Evolutionary conservation across 2,888 invertebrate species (phyloP), one percentile per base, ranked within the genome.

Genomic region (Mythimna vitellina): DNA sequence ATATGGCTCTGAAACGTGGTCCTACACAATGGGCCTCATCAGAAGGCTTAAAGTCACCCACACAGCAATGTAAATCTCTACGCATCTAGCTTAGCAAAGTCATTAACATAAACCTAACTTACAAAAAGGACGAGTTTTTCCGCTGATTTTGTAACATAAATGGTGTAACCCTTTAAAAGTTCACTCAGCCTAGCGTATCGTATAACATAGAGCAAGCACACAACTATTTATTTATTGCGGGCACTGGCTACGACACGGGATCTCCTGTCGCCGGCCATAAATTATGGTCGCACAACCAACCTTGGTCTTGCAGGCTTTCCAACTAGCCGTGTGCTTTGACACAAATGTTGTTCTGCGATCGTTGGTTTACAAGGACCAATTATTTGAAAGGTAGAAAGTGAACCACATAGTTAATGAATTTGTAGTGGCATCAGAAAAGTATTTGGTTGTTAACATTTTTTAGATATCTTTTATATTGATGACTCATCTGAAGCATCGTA

Each of bases 181-280:
- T 92, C 89, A 91, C 87, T 86, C 89, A 82, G 87, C 87, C 87
- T 89, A 90, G 89, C 85, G 89, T 93, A 93, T 94, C 92, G 87
- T 87, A 92, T 93, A 91, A 89, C 93, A 88, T 81, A 71, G 84
- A 77, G 84, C 88, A 86, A 84, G 89, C 90, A 90, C 87, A 91
- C 90, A 90, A 90, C 88, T 88, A 89, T 90, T 90, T 92, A 94
- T 94, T 93, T 93, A 91, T 91, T 89, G 88, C 90, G 83, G 83
- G 85, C 88, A 88, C 87, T 77, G 82, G 86, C 84, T 88, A 81
- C 92, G 91, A 94, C 94, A 92, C 86, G 88, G 91, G 87, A 91
- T 92, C 92, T 89, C 87, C 88, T 90, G 93, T 93, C 92, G 78
- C 88, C 87, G 83, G 86, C 79, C 87, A 90, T 94, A 94, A 95